Percentiles rank a stretch among this genome's conserved stretches.
Evolutionary conservation across 1,140 invertebrate genomes (phyloP).

Genomic region (Helicoverpa zea): DNA sequence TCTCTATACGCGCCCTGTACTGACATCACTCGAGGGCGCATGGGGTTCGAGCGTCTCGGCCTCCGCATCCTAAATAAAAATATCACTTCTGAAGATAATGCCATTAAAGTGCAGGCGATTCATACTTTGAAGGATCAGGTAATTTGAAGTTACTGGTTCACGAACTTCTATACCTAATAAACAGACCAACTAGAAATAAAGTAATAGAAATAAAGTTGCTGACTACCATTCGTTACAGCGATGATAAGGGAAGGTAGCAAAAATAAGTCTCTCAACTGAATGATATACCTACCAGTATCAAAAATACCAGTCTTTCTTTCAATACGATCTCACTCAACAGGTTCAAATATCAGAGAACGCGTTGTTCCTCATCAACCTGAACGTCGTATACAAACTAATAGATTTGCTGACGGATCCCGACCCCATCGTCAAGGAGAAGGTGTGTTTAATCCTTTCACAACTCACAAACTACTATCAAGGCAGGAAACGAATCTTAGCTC

Average conservation of each 20-base stretch:
- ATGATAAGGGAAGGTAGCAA: too few species aligned
- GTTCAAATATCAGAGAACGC: slow-evolving; percentile 82
- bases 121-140: slow-evolving; percentile 81
- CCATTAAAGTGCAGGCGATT: slow-evolving; percentile 74
- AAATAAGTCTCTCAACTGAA: too few species aligned
- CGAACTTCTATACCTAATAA: neutral
- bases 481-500: slow-evolving; percentile 65
- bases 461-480: slow-evolving; percentile 77
- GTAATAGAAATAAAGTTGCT: too few species aligned
- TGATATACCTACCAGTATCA: too few species aligned
- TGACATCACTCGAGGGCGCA: slow-evolving; percentile 70
- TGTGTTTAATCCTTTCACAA: slow-evolving; percentile 70
- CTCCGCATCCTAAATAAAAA: slow-evolving; percentile 71
- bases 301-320: neutral
- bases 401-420: slow-evolving; percentile 69
- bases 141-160: neutral
- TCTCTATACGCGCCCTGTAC: slow-evolving; percentile 75
- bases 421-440: slow-evolving; percentile 75
- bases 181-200: too few species aligned
- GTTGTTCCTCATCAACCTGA: slow-evolving; percentile 71
- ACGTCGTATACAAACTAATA: slow-evolving; percentile 72
- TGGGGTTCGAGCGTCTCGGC: slow-evolving; percentile 74
- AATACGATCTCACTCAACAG: slow-evolving; percentile 56
- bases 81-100: slow-evolving; percentile 67
- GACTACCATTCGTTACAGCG: too few species aligned